Evolutionary conservation across 2,797 vertebrate species (phyloP).

Genomic region (Lindbergichthys nudifrons): DNA sequence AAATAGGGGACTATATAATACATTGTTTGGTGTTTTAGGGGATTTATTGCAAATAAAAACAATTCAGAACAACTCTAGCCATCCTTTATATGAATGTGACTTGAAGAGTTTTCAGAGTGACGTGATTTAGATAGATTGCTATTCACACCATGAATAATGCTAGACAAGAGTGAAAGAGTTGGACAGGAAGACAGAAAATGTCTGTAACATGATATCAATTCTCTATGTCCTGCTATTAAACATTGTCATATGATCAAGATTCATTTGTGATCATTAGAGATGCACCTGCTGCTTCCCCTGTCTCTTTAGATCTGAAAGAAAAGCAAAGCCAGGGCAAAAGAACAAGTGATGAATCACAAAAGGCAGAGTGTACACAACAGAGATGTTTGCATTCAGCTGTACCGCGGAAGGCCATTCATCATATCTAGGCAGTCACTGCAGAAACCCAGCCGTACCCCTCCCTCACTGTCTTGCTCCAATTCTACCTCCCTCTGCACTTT

Average conservation of each 20-base stretch:
- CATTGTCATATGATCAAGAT: neutral
- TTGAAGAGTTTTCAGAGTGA: neutral
- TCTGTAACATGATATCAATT: constrained; percentile 3
- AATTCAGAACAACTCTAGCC: too few species aligned
- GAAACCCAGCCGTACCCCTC: constrained; percentile 39
- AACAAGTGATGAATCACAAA: constrained; percentile 53
- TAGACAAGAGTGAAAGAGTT: neutral
- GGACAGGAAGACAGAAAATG: neutral
- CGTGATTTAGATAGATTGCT: neutral
- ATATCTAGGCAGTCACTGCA: constrained; percentile 53
- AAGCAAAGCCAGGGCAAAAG: constrained; percentile 23
- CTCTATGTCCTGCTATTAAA: constrained; percentile 7
- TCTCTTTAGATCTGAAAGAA: constrained; percentile 31
- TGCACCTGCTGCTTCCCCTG: constrained; percentile 8
- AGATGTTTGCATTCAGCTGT: constrained; percentile 61
- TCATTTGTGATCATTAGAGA: constrained; percentile 16
- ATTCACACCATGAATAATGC: neutral
- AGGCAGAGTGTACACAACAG: constrained; percentile 47
- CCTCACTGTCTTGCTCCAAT: constrained; percentile 43
- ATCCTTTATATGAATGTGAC: constrained; percentile 1
- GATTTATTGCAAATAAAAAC: neutral
- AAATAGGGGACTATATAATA: neutral
- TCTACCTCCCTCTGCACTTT: constrained; percentile 37
- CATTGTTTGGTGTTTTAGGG: neutral
- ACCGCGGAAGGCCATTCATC: constrained; percentile 62